Conservation (phyloP, 35 echinoderm and acorn worm species). For the Chiridota heheva region DNA sequence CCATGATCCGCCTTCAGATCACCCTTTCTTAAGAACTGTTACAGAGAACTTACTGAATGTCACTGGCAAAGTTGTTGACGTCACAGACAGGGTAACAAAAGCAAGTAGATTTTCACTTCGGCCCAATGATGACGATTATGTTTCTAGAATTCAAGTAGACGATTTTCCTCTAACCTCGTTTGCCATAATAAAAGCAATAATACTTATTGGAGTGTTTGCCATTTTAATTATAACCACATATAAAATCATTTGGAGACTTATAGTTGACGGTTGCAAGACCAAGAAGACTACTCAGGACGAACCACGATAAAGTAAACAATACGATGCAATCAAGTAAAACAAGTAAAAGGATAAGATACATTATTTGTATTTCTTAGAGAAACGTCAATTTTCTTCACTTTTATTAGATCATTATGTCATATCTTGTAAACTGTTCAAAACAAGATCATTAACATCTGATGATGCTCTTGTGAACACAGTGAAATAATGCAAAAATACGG, state of each 20-base stretch:
- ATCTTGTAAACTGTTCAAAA: too few relatives aligned
- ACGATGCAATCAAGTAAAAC: too few relatives aligned
- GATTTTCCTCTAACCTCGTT: constrained; percentile 31
- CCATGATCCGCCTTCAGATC: background rate
- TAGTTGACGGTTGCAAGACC: constrained; percentile 7
- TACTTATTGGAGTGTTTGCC: constrained; percentile 16
- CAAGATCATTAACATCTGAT: too few relatives aligned
- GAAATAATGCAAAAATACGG: too few relatives aligned
- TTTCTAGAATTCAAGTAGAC: background rate
- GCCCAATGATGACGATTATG: background rate
- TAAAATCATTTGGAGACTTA: constrained; percentile 37
- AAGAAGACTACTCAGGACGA: too few relatives aligned
- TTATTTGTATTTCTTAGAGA: too few relatives aligned
- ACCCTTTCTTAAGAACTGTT: constrained; percentile 17
- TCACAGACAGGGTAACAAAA: too few relatives aligned
- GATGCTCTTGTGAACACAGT: too few relatives aligned
- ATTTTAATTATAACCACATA: constrained; percentile 37
- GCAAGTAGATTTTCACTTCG: constrained; percentile 13
- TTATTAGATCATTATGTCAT: too few relatives aligned
- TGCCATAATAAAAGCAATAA: constrained; percentile 36
- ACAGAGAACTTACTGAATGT: background rate
- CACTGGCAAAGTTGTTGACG: background rate
- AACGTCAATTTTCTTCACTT: too few relatives aligned
- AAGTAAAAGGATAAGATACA: too few relatives aligned
- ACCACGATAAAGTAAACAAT: too few relatives aligned